Evolutionary conservation across 2,888 invertebrate species (phyloP).

Genomic region (Nebria salina): DNA sequence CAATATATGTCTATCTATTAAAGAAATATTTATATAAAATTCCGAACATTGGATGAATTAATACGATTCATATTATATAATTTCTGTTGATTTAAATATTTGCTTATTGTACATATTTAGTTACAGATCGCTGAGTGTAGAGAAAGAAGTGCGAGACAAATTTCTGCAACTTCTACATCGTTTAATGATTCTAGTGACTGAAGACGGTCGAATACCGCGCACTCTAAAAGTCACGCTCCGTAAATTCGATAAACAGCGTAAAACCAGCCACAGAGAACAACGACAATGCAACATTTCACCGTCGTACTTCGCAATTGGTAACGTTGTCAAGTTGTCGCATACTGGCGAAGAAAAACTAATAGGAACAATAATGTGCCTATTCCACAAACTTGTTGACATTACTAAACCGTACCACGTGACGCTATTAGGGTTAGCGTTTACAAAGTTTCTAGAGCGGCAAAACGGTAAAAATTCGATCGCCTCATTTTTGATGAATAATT

Average conservation of each 20-base stretch:
- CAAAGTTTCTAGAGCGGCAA: conserved; percentile 79
- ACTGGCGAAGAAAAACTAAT: conserved; percentile 73
- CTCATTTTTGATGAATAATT: conserved; percentile 78
- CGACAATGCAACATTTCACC: conserved; percentile 79
- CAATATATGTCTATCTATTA: too few species aligned
- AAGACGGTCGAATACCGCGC: conserved; percentile 82
- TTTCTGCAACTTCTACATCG: conserved; percentile 75
- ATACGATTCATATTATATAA: too few species aligned
- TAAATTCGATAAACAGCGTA: conserved; percentile 74
- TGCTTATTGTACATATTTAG: neutral
- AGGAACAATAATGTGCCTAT: conserved; percentile 76
- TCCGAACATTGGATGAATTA: too few species aligned
- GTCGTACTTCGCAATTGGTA: conserved; percentile 66
- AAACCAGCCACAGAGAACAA: conserved; percentile 77
- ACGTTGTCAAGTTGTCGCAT: conserved; percentile 60
- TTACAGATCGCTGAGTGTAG: conserved; percentile 69
- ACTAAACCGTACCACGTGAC: conserved; percentile 82
- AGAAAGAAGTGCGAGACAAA: conserved; percentile 78
- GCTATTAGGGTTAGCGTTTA: conserved; percentile 81
- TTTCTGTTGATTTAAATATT: neutral
- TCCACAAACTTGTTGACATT: conserved; percentile 77
- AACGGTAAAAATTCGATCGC: conserved; percentile 77
- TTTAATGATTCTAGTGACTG: conserved; percentile 75
- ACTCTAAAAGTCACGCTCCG: conserved; percentile 79
- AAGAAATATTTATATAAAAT: too few species aligned